Base-by-base conservation (phyloP, 2,113 vertebrate species). In the Scomber colias region DNA sequence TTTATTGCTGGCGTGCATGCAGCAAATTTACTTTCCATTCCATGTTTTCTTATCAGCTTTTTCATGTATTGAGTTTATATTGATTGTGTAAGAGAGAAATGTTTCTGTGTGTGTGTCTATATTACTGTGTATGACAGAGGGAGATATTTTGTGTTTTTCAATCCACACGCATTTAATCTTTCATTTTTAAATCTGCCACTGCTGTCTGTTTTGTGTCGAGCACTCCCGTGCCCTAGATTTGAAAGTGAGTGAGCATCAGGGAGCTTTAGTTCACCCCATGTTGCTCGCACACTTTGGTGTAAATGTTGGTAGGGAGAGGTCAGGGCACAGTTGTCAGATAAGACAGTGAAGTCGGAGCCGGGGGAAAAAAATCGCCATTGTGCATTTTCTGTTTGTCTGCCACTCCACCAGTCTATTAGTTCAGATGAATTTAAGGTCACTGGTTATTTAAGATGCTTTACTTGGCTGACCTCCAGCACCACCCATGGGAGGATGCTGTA, bases 181-280 rank as follows among this genome's bases (percentile, higher is more conserved):
- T 92, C 85, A 86, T 92, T 93, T 94, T 88, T 90, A 91, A 94
- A 94, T 93, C 92, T 91, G 87, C 79, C 90, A 82, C 87, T 82
- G 92, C 86, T 88, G 87, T 90, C 83, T 89, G 55, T 87, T 90
- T 89, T 89, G 87, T 80, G 81, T 85, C 55, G 75, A 84, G 79
- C 78, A 75, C 82, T 90, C 75, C 27, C 82, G 71, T 93, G 92
- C 69, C 93, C 94, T 91, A 94, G 90, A 94, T 95, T 90, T 89
- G 75, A 56, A 89, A 87, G 89, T 74, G 90, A 92, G 83, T 79
- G 90, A 92, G 88, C 89, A 79, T 87, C 86, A 74, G 81, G 44
- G 84, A 87, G 88, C 82, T 92, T 90, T 83, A 89, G 73, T 64
- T 57, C 86, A 74, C 73, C 74, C 79, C 62, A 50, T 74, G 83